A percentile compares a stretch with the other conserved stretches of the same genome.
Conservation (phyloP, 2,113 vertebrate genomes). For the Erythrocebus patas region DNA sequence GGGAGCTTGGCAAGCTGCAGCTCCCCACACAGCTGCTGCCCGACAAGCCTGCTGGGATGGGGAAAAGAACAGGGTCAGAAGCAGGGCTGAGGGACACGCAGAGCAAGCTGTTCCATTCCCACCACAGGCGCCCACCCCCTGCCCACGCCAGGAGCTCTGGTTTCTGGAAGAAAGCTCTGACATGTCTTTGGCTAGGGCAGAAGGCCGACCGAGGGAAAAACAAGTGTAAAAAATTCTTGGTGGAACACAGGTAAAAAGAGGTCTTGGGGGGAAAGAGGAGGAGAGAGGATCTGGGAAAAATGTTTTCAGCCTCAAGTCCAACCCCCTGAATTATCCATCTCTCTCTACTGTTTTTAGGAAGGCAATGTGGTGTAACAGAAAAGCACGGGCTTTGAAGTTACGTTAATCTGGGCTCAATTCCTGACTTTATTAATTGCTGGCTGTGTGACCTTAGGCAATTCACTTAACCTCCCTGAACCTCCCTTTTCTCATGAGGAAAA, state of each 20-base stretch:
- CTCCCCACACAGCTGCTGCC: conserved; percentile 38
- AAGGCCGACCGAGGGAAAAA: neutral
- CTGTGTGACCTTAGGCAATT: neutral
- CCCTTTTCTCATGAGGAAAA: neutral
- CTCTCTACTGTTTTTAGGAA: neutral
- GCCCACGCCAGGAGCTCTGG: neutral
- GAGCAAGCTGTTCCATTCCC: conserved; percentile 25
- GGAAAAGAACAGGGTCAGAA: neutral
- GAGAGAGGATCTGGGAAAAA: neutral
- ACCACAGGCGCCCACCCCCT: neutral
- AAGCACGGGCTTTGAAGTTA: neutral
- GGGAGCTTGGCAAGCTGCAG: conserved; percentile 21
- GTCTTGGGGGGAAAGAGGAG: neutral
- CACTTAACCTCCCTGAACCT: neutral
- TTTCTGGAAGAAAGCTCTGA: neutral
- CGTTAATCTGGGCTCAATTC: neutral
- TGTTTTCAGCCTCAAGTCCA: neutral
- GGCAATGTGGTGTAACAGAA: neutral
- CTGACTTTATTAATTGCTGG: neutral
- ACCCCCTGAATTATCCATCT: neutral
- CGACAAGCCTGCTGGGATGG: neutral
- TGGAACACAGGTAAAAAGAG: neutral
- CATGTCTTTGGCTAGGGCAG: neutral
- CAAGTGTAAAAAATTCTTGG: neutral
- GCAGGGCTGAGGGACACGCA: neutral